phyloP scores from a whole-genome alignment of 1,140 invertebrate species.

The Bombus superbus region DNA sequence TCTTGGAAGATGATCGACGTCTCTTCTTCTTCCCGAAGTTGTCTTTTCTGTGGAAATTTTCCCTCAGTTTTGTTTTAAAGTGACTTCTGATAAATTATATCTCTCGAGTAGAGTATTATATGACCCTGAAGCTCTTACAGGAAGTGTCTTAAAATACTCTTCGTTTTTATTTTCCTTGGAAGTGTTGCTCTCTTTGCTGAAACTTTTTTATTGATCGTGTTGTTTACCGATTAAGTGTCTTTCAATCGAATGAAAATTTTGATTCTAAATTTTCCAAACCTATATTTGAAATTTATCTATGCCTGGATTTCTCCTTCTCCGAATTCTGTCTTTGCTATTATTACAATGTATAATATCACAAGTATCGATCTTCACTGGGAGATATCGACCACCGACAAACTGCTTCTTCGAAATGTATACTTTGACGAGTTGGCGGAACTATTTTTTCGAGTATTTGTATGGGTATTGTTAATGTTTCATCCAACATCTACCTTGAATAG shows the following conservation, averaged over 20 bases:
- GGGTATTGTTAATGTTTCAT: slow-evolving; percentile 37
- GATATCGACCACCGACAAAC: neutral
- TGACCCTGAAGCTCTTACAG: too few relatives aligned
- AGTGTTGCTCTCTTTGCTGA: neutral
- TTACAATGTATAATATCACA: neutral
- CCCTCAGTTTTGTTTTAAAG: too few relatives aligned
- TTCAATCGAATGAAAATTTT: too few relatives aligned
- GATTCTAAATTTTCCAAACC: neutral
- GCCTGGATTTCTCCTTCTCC: neutral
- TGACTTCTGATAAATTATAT: too few relatives aligned
- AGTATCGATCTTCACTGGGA: neutral
- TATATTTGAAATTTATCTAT: neutral
- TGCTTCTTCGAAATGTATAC: neutral
- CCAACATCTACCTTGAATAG: slow-evolving; percentile 45
- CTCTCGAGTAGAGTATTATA: too few relatives aligned
- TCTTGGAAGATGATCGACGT: neutral
- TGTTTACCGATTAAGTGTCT: too few relatives aligned
- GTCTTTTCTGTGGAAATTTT: too few relatives aligned
- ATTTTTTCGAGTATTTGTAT: slow-evolving; percentile 7
- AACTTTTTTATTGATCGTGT: neutral
- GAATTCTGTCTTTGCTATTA: neutral
- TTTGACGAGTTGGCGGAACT: neutral
- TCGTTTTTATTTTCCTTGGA: too few relatives aligned
- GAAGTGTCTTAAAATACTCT: too few relatives aligned
- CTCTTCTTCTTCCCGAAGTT: neutral